Percentiles rank a stretch among this genome's conserved stretches.
phyloP scores from a whole-genome alignment of 2,113 vertebrate genomes.

The Colinus virginianus region DNA sequence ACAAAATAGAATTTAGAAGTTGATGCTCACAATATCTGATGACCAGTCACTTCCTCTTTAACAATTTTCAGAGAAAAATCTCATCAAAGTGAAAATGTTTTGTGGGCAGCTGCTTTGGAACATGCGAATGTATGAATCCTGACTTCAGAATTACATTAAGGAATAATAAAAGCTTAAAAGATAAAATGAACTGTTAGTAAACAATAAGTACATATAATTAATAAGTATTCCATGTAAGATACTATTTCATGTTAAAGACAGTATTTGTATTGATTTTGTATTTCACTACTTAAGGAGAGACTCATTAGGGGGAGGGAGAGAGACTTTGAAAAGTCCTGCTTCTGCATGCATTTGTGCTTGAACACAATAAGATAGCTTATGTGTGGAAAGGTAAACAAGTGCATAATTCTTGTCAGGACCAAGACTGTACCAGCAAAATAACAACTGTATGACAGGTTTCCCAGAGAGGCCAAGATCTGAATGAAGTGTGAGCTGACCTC shows the following conservation, averaged over 20 bases:
- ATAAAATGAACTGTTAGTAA: not conserved
- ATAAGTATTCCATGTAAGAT: fast-evolving
- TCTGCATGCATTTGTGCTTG: not conserved
- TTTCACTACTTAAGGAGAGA: not conserved
- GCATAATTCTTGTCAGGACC: not conserved
- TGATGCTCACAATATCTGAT: not conserved
- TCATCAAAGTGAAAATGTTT: not conserved
- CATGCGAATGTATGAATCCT: not conserved
- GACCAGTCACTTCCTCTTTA: not conserved
- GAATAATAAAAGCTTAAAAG: not conserved
- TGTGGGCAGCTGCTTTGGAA: not conserved
- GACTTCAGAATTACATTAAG: not conserved
- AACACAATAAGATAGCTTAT: not conserved
- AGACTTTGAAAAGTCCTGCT: not conserved
- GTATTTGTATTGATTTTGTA: not conserved
- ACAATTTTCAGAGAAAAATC: not conserved
- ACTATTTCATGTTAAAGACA: fast-evolving
- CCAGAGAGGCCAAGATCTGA: not conserved
- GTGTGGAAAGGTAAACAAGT: not conserved
- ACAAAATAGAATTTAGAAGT: not conserved
- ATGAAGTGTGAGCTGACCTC: not conserved
- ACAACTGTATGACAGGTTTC: not conserved
- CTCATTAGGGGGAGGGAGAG: not conserved
- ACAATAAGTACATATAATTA: not conserved
- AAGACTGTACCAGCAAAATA: not conserved